These are phyloP conservation scores for Silurus asotus DNA, from an alignment of 2,113 vertebrate genomes.

Conservation along the genomic window DNA sequence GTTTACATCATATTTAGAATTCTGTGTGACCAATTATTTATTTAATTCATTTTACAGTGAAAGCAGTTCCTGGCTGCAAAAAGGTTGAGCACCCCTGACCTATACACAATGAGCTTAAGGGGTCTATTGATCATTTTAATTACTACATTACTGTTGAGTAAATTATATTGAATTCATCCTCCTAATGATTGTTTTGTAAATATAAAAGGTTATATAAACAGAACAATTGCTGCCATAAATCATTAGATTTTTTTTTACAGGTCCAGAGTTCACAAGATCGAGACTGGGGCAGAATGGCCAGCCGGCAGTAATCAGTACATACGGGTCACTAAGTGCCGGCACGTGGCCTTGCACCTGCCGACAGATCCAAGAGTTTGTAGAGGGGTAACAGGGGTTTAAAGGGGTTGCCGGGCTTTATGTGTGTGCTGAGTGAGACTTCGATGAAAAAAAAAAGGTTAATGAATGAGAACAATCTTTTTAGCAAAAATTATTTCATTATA, in stretches of 20 bases:
- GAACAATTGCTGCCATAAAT: constrained; percentile 77
- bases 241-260: constrained; percentile 63
- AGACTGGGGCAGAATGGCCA: constrained; percentile 62
- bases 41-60: not conserved
- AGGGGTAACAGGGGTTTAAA: constrained; percentile 7
- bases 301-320: constrained; percentile 56
- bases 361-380: constrained; percentile 28
- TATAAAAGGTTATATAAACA: constrained; percentile 67
- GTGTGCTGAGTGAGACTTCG: not conserved
- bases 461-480: not conserved
- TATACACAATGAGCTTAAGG: not conserved
- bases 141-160: constrained; percentile 65
- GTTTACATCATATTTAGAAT: not conserved
- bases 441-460: not conserved
- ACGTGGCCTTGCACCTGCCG: constrained; percentile 77
- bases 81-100: not conserved
- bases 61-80: not conserved
- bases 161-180: constrained; percentile 58
- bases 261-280: constrained; percentile 54
- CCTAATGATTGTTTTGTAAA: constrained; percentile 56
- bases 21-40: not conserved
- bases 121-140: constrained; percentile 58
- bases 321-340: constrained; percentile 66
- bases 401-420: not conserved
- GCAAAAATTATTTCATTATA: not conserved